These are phyloP conservation scores for Dicerorhinus sumatrensis DNA, from an alignment of 2,113 vertebrate genomes.

Conservation along the genomic window DNA sequence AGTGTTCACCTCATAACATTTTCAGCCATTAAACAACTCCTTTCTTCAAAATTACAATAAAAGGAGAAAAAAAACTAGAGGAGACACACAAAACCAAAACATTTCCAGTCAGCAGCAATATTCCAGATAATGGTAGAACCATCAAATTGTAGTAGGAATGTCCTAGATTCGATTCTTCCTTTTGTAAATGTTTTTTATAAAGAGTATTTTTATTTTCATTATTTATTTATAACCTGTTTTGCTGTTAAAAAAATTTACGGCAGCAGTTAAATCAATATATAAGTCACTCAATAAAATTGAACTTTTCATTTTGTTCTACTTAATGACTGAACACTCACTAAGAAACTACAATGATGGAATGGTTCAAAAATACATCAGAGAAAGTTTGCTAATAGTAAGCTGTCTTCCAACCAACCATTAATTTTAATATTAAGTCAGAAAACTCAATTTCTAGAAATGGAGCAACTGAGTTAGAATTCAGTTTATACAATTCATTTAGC, in stretches of 20 bases:
- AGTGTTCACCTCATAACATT: neutral
- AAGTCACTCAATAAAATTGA: neutral
- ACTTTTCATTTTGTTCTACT: constrained; percentile 24
- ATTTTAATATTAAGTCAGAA: constrained; percentile 54
- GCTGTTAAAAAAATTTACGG: neutral
- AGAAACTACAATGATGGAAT: neutral
- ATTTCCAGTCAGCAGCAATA: neutral
- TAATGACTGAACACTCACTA: neutral
- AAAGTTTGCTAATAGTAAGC: neutral
- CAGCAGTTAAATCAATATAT: neutral
- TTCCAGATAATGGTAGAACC: neutral
- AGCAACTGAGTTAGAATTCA: neutral
- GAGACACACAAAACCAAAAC: neutral
- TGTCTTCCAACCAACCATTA: neutral
- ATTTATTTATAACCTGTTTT: neutral
- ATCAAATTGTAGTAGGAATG: neutral
- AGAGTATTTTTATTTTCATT: constrained; percentile 2
- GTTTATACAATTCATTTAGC: neutral
- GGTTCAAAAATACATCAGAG: neutral
- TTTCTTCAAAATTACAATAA: constrained; percentile 28
- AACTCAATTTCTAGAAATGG: constrained; percentile 29
- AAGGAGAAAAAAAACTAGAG: neutral
- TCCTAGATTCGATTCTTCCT: neutral
- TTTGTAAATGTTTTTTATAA: neutral
- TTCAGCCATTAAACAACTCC: neutral